These are phyloP conservation scores for Polypedilum pembai DNA, from an alignment of 1,140 invertebrate genomes.

Conservation along the genomic window DNA sequence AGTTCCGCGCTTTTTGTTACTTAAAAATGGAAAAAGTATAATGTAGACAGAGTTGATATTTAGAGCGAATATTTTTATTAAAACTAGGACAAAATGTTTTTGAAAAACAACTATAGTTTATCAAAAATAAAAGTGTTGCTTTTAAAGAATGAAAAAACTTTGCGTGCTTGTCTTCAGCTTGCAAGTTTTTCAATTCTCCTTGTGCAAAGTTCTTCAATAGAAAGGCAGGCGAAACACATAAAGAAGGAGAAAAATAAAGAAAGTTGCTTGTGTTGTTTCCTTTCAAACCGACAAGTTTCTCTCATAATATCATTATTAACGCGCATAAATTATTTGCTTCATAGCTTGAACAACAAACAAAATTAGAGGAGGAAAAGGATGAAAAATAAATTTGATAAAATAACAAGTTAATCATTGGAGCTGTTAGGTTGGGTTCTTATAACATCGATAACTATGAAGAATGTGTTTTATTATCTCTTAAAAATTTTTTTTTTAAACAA, in stretches of 20 bases:
- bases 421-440: no score
- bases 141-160: neutral
- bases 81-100: no score
- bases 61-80: no score
- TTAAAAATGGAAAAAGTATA: neutral
- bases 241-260: neutral
- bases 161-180: neutral
- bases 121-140: neutral
- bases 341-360: neutral
- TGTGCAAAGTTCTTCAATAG: no score
- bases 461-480: no score
- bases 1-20: conserved; percentile 1
- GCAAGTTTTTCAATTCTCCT: neutral
- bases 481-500: no score
- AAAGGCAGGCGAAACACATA: neutral
- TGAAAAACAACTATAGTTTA: neutral
- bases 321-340: conserved; percentile 11
- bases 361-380: neutral
- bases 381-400: neutral
- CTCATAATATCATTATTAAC: conserved; percentile 8
- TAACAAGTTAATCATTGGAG: neutral
- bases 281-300: neutral
- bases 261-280: neutral
- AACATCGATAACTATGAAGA: no score
- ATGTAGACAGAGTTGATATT: no score